A percentile compares a stretch with the other conserved stretches of the same genome.
Conservation (phyloP, 2,888 invertebrate species). For the Synergus umbraculus region DNA sequence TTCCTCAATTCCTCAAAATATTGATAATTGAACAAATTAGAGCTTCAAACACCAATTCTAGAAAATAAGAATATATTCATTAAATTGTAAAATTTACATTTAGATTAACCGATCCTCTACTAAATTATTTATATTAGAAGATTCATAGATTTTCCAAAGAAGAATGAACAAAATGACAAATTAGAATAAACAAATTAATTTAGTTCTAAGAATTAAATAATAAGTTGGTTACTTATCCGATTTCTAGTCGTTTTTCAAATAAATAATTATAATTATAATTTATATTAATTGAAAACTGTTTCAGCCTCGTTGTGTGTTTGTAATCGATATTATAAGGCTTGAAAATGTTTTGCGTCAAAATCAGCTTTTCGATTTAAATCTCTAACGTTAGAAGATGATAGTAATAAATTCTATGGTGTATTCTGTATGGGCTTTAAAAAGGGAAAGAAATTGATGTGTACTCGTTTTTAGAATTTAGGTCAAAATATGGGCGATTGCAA, state of each 20-base stretch:
- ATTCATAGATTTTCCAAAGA: background rate
- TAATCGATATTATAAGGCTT: constrained; percentile 30
- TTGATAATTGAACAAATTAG: constrained; percentile 22
- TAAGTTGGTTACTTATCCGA: background rate
- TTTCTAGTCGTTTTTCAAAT: constrained; percentile 5
- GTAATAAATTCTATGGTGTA: background rate
- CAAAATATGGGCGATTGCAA: background rate
- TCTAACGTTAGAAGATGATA: background rate
- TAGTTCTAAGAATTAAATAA: background rate
- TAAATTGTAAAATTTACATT: constrained; percentile 8
- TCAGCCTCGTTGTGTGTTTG: constrained; percentile 2
- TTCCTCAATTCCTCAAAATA: constrained; percentile 50
- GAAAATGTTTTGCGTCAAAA: constrained; percentile 23
- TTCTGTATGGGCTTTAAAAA: background rate
- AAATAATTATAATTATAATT: background rate
- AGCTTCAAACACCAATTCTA: constrained; percentile 37
- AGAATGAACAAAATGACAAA: background rate
- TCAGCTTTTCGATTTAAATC: background rate
- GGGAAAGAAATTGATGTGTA: background rate
- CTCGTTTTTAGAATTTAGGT: constrained; percentile 23
- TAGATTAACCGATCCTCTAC: background rate
- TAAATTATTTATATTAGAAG: background rate
- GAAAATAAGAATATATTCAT: constrained; percentile 10
- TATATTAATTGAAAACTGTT: background rate
- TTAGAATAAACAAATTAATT: constrained; percentile 41